Base-by-base conservation (phyloP, 2,888 invertebrate genomes). In the Yponomeuta evonymella region DNA sequence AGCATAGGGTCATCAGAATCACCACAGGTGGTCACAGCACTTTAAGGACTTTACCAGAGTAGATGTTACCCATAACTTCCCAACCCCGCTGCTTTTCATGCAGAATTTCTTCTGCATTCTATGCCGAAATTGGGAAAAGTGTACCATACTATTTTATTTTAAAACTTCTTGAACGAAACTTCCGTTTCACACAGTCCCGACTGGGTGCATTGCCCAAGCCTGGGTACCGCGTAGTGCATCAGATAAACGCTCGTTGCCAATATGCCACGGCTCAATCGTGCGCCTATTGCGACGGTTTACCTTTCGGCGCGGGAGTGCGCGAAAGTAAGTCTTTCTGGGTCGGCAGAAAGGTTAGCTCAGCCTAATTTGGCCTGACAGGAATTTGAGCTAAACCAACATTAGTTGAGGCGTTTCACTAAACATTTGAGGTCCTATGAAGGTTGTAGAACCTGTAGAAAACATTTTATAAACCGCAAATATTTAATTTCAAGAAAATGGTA, bases 181-280 rank as follows among this genome's bases (percentile, higher is more conserved):
- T 58, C 51, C 12, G 51, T 15, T 12, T 15, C 1, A 58, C 15
- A 15, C 5, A 15, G 51, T 58, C 73, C 72, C 73, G 72, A 74
- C 71, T 70, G 73, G 72, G 73, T 76, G 75, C 74, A 74, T 75
- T 75, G 74, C 70, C 72, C 70, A 76, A 65, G 43, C 43, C 63
- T 73, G 75, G 15, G 51, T 12, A 15, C 51, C 70, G 77, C 76
- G 48, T 72, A 70, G 69, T 69, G 71, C 71, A 65, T 69, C 71
- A 74, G 74, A 75, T 74, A 76, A 75, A 73, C 73, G 70, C 23
- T 58, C 66, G 78, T 79, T 83, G 83, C 83, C 82, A 80, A 79
- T 79, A 79, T 80, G 83, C 83, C 83, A 82, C 76, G 75, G 77
- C 70, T 78, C 78, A 75, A 76, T 75, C 74, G 76, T 30, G 58